Conservation (phyloP, 2,113 vertebrate genomes). For the Polyodon spathula region DNA sequence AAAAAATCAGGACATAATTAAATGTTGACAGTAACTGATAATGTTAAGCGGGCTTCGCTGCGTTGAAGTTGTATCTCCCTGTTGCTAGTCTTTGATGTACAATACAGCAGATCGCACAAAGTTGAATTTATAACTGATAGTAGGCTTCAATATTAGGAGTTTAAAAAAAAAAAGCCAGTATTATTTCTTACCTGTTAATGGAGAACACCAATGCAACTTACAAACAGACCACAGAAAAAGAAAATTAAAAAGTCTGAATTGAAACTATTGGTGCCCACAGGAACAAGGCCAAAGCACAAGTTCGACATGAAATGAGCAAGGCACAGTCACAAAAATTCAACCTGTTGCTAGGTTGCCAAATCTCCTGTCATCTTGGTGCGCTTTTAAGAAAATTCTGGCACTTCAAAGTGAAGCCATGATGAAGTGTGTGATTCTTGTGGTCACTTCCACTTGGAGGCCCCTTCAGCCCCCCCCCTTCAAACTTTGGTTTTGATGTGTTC, state of each 20-base stretch:
- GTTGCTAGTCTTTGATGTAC: no score
- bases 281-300: background rate
- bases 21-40: no score
- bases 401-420: slow-evolving; percentile 3
- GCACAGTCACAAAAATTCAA: slow-evolving; percentile 23
- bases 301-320: slow-evolving; percentile 9
- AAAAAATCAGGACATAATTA: no score
- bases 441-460: no score
- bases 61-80: no score
- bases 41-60: no score
- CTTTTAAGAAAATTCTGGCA: slow-evolving; percentile 12
- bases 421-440: slow-evolving; percentile 6
- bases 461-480: no score
- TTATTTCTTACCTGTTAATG: background rate
- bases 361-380: slow-evolving; percentile 28
- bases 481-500: no score
- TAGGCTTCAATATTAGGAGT: background rate
- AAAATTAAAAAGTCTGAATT: background rate
- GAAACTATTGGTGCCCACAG: background rate
- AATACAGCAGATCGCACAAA: no score
- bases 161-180: background rate
- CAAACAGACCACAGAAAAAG: background rate
- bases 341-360: slow-evolving; percentile 26
- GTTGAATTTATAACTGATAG: no score
- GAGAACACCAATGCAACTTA: background rate